Evolutionary conservation across 2,888 invertebrate genomes (phyloP), one percentile per base, ranked within the genome.

Genomic region (Apodemia zela): DNA sequence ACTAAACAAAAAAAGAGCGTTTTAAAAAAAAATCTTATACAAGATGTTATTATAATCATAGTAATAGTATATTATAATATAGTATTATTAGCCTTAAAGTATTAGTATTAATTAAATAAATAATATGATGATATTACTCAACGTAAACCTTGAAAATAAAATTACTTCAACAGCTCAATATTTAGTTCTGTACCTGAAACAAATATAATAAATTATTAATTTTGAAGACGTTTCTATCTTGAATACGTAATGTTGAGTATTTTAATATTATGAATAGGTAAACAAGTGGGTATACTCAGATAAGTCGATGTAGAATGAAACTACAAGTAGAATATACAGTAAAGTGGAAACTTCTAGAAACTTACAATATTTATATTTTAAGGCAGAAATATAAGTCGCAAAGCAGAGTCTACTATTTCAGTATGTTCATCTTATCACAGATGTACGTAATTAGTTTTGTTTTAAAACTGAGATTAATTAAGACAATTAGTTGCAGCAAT

Each of bases 391-490:
- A 54, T 25, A 25, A 15, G 25, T 4, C 15, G n/a, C 8, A 54
- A 25, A 29, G 54, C 54, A 29, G 15, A 25, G 15, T 29, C 54
- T 54, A 18, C 25, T 15, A 54, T n/a, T 45, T 45, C 21, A 54
- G 25, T 54, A 54, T 54, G n/a, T 54, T 54, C 6, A 25, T 54
- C 54, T 29, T 54, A 29, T 54, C 54, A 29, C 54, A 54, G 54
- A 54, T 54, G 54, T 54, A 54, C 29, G 18, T 54, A 29, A 54
- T 54, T 21, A 54, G 54, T 29, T 54, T 29, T 25, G 54, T 54
- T 54, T 54, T 54, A 54, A n/a, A 54, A 54, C 54, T 54, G 25
- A 13, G 54, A 54, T 54, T 51, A 51, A 51, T 18, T 8, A 38
- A 38, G 38, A 38, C 11, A 13, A 13, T 38, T 2, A 38, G 3